These are phyloP conservation scores for Philypnodon macrostomus DNA, from an alignment of 2,797 vertebrate genomes.

Conservation along the genomic window DNA sequence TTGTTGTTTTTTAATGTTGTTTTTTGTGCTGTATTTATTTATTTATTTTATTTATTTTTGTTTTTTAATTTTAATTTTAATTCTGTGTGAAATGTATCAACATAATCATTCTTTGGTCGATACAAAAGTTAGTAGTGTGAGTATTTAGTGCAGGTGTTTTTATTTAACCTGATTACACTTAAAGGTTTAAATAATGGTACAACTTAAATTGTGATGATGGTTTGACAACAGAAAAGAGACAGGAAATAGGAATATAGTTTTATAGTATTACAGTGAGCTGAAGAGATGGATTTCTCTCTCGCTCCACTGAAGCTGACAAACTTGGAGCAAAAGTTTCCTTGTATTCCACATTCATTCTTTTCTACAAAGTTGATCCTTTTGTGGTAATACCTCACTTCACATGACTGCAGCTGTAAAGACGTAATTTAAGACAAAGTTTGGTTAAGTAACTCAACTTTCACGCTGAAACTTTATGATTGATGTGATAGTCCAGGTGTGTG, in stretches of 20 bases:
- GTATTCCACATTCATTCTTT: constrained; percentile 20
- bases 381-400: constrained; percentile 12
- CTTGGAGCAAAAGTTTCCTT: constrained; percentile 32
- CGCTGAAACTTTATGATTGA: constrained; percentile 1
- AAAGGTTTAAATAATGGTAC: too few relatives aligned
- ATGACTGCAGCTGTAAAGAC: not conserved
- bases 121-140: too few relatives aligned
- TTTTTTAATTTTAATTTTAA: not conserved
- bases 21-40: too few relatives aligned
- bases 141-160: too few relatives aligned
- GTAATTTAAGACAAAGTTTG: constrained; percentile 6
- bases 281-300: constrained; percentile 25
- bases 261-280: constrained; percentile 24
- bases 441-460: constrained; percentile 10
- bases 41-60: too few relatives aligned
- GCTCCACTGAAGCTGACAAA: constrained; percentile 53
- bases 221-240: not conserved
- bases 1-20: too few relatives aligned
- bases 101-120: too few relatives aligned
- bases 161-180: too few relatives aligned
- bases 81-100: not conserved
- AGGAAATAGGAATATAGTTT: constrained; percentile 11
- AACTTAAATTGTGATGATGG: not conserved
- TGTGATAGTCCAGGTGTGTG: not conserved
- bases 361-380: constrained; percentile 27